Evolutionary conservation across 2,888 invertebrate genomes (phyloP), one percentile per base, ranked within the genome.

Genomic region (Lithophane ornitopus): DNA sequence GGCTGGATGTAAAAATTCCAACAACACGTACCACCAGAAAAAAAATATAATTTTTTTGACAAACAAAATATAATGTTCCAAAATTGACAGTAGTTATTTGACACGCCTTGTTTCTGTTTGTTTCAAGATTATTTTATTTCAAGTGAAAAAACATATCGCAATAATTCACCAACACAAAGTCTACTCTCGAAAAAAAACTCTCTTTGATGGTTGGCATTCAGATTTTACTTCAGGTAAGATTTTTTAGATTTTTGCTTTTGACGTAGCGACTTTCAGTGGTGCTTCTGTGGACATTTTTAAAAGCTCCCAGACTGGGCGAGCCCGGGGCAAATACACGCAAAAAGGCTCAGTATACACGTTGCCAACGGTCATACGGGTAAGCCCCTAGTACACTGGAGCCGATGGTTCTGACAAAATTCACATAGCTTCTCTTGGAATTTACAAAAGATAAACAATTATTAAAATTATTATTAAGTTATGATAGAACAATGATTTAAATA

Each of bases 61-160:
- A 73, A 62, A 78, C 46, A 3, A 80, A 88, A 81, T 80, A 85
- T 89, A 91, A 89, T 88, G 80, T 89, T 93, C 87, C 90, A 90
- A 94, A 94, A 92, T 93, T 94, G 94, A 89, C 94, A 94, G 93
- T 93, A 89, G 76, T 80, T 85, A 81, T 89, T 89, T 89, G 91
- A 89, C 88, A 90, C 82, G 78, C 80, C 76, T 85, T 81, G 89
- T 85, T 89, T 89, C 87, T 82, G 89, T 90, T 92, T 92, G 90
- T 84, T 88, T 88, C 81, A 87, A 88, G 83, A 85, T 87, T 90
- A 83, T 87, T 91, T 90, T 90, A 88, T 88, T 87, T 74, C 65
- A 86, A 76, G 88, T 83, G 85, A 41, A 56, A 59, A 67, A 74
- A 78, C 71, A 61, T 80, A 82, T 74, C 65, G 34, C 75, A 79